Evolutionary conservation across 2,888 invertebrate genomes (phyloP).

Genomic region (Choristoneura rosaceana): DNA sequence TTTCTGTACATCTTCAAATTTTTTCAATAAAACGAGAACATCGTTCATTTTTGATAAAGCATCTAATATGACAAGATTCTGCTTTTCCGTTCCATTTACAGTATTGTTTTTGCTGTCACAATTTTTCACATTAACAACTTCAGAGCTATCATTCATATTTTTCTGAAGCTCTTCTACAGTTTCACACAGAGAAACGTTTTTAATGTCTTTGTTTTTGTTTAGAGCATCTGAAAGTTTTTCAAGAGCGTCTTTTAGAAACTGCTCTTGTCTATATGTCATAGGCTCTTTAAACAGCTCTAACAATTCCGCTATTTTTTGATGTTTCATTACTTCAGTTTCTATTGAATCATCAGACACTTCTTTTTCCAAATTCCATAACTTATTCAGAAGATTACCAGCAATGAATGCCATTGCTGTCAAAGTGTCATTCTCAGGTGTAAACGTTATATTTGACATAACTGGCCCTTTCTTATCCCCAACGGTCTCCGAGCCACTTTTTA

Average conservation of each 20-base stretch:
- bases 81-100: conserved; percentile 13
- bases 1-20: conserved; percentile 66
- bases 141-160: conserved; percentile 40
- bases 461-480: conserved; percentile 66
- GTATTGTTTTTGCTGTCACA: conserved; percentile 26
- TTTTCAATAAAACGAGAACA: conserved; percentile 65
- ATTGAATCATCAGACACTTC: conserved; percentile 60
- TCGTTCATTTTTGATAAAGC: conserved; percentile 66
- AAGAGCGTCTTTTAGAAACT: conserved; percentile 70
- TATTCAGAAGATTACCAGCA: conserved; percentile 77
- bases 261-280: conserved; percentile 71
- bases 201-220: conserved; percentile 59
- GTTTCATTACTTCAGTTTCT: conserved; percentile 69
- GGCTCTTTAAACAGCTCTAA: conserved; percentile 77
- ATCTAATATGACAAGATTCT: conserved; percentile 48
- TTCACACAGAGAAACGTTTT: conserved; percentile 69
- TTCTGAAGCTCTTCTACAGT: conserved; percentile 55
- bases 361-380: conserved; percentile 77
- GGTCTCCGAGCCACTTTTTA: conserved; percentile 66
- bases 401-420: conserved; percentile 77
- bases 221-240: conserved; percentile 68
- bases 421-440: conserved; percentile 78
- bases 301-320: conserved; percentile 72
- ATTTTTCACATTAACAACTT: conserved; percentile 38
- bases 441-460: conserved; percentile 74